Base-by-base conservation (phyloP, 2,113 vertebrate genomes). In the Calonectris borealis region DNA sequence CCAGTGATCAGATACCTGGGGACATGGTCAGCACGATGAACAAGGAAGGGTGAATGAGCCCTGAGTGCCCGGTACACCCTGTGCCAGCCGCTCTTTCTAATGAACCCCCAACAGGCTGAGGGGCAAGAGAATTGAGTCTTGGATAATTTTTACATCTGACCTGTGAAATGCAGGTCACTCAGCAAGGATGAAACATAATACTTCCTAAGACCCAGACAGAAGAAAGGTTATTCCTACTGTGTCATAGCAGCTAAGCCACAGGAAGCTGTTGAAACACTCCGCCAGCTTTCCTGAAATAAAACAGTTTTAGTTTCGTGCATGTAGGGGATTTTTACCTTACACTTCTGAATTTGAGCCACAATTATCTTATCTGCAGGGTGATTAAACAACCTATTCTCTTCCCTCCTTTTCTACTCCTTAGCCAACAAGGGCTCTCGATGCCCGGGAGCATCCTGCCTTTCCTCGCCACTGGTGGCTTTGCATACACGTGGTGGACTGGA, bases 191-290 rank as follows among this genome's bases (percentile, higher is more conserved):
- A 96, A 97, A 97, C 38, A 46, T 77, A 95, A 97, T 94, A 95
- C 92, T 96, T 95, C 93, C 96, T 94, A 86, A 94, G 79, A 86
- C 58, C 57, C 86, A 94, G 94, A 92, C 66, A 91, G 93, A 96
- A 96, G 92, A 95, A 93, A 95, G 88, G 86, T 94, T 96, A 92
- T 94, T 96, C 86, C 92, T 95, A 90, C 84, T 90, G 84, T 97
- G 93, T 96, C 94, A 93, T 68, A 94, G 62, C 82, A 94, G 86
- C 71, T 93, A 93, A 94, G 94, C 79, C 92, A 90, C 96, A 97
- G 94, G 94, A 97, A 96, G 86, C 60, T 82, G 84, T 24, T 94
- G 87, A 87, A 92, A 86, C 87, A 58, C 71, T 93, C 89, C 90
- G 93, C 65, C 79, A 86, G 90, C 65, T 83, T 95, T 94, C 82